Percentiles rank a stretch among this genome's conserved stretches.
Evolutionary conservation across 2,797 vertebrate genomes (phyloP).

Genomic region (Serranus cabrilla): DNA sequence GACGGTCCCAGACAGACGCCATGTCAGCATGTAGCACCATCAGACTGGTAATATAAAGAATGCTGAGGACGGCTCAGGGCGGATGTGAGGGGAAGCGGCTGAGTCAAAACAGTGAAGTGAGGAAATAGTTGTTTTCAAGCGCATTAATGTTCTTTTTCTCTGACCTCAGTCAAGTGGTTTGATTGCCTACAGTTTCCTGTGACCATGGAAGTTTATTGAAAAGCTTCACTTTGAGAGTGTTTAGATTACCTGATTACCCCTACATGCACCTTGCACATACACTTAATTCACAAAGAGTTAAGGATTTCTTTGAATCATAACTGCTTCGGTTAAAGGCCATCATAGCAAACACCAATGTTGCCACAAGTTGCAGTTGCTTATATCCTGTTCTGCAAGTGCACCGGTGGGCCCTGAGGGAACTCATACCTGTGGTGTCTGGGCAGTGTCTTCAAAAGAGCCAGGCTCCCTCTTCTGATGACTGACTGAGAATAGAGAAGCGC

Average conservation of each 20-base stretch:
- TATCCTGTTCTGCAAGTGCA: constrained; percentile 62
- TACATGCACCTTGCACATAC: background rate
- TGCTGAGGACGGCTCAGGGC: too few relatives aligned
- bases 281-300: constrained; percentile 8
- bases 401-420: constrained; percentile 55
- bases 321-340: constrained; percentile 42
- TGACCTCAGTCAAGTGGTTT: too few relatives aligned
- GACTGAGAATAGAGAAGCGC: constrained; percentile 73
- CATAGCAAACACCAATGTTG: constrained; percentile 54
- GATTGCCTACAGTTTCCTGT: too few relatives aligned
- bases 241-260: constrained; percentile 24
- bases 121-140: too few relatives aligned
- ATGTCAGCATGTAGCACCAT: too few relatives aligned
- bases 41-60: too few relatives aligned
- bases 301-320: constrained; percentile 24
- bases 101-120: too few relatives aligned
- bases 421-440: constrained; percentile 71
- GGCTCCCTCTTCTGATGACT: constrained; percentile 71
- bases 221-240: too few relatives aligned
- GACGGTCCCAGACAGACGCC: too few relatives aligned
- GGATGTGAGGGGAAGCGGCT: too few relatives aligned
- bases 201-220: background rate
- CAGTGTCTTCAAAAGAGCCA: constrained; percentile 64
- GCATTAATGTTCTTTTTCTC: too few relatives aligned
- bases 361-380: constrained; percentile 61